Conservation (phyloP, 2,797 vertebrate genomes). For the Pogoniulus pusillus region DNA sequence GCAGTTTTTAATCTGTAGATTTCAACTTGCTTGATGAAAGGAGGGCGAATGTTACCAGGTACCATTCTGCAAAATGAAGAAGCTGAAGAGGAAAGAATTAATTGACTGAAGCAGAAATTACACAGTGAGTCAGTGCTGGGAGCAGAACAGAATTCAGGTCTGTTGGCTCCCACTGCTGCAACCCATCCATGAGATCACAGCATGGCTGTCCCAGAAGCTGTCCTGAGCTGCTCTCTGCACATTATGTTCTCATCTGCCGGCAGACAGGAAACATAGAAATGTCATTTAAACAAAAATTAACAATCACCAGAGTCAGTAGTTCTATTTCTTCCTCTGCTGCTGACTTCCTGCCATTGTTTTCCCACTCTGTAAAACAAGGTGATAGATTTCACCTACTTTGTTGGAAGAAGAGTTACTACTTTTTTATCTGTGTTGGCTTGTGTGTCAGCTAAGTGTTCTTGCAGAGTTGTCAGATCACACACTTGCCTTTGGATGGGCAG, state of each 20-base stretch:
- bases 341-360: conserved; percentile 23
- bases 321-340: conserved; percentile 7
- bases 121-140: background rate
- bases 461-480: background rate
- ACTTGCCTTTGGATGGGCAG: background rate
- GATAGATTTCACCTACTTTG: background rate
- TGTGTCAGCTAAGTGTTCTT: background rate
- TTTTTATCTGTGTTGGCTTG: background rate
- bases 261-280: conserved; percentile 48
- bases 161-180: conserved; percentile 9
- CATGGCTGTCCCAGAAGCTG: background rate
- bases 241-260: conserved; percentile 26
- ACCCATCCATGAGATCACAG: rapidly evolving
- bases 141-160: background rate
- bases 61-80: background rate
- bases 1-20: background rate
- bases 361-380: background rate
- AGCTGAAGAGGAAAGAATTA: background rate
- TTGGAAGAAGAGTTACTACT: background rate
- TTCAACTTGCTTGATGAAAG: background rate
- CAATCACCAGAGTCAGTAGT: background rate
- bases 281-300: conserved; percentile 40
- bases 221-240: conserved; percentile 32
- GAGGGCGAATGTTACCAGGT: background rate
- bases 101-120: conserved; percentile 20